Evolutionary conservation across 2,888 invertebrate genomes (phyloP), one percentile per base, ranked within the genome.

Genomic region (Eupsilia transversa): DNA sequence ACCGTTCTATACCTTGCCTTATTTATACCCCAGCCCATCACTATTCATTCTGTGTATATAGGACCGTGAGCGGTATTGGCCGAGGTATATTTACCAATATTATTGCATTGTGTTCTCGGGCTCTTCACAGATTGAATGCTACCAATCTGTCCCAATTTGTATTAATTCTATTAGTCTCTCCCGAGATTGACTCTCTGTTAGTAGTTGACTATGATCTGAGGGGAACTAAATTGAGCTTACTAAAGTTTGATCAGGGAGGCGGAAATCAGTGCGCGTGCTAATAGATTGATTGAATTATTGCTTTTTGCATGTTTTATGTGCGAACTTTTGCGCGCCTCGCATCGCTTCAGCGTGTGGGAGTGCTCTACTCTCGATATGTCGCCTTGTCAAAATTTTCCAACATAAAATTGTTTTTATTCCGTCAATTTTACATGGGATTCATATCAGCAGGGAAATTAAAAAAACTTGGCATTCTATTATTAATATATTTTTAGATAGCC

Each of bases 21-120:
- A 54, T 74, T 74, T 27, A 68, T 71, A 74, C 75, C 27, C 54
- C 35, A 17, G 7, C 27, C 38, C 20, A 20, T 54, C 67, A 64
- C 38, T 56, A 56, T 65, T 54, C 38, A 54, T 54, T 61, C 43
- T 57, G 65, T 69, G 74, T 85, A 71, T 59, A 56, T 54, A 46
- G 65, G 64, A 54, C 35, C 12, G 65, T 38, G 33, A 41, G n/a
- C 56, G n/a, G 56, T 68, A 71, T 80, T 64, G 14, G n/a, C n/a
- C 49, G 38, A 35, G 35, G 27, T 46, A 82, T 84, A 84, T 82
- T 82, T 84, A 84, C 85, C 65, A 61, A 80, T 82, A 82, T 84
- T 81, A 84, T 84, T 74, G 81, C 56, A 80, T 82, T 82, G 85
- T 85, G 63, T 63, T 74, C 76, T 27, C 68, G 1, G 52, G 43